Evolutionary conservation across 37 sponge, comb jelly and placozoan species (phyloP), one percentile per base, ranked within the genome.

Genomic region (Hexactinellida sp.): DNA sequence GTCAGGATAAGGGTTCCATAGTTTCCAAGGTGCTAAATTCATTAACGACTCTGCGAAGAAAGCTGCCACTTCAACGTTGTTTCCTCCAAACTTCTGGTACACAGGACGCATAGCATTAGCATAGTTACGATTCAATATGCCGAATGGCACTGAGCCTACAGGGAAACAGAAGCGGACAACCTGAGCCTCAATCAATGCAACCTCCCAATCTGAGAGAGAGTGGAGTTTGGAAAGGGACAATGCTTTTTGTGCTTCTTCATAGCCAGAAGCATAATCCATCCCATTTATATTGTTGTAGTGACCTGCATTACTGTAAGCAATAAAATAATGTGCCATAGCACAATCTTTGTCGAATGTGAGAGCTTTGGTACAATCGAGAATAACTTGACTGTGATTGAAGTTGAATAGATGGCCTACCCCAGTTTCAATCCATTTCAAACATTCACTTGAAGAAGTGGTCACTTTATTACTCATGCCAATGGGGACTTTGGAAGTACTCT

Each of bases 21-120:
- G 47, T 36, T 54, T 82, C 91, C 91, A 91, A 35, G 91, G 91
- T 19, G 89, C 89, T 36, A 91, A 41, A 82, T 85, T 86, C 91
- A 91, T 91, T 89, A 91, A 55, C 0, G 91, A 88, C 85, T 91
- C 91, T 0, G 89, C 91, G 86, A 89, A 91, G 84, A 91, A 54
- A 28, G 89, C 83, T 28, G 91, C 87, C 55, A 91, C 86, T 37
- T 86, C 89, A 3, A 76, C 82, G 52, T 91, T 84, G 39, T 83
- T 37, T 82, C 36, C 84, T 5, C 86, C 91, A 63, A 83, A 91
- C 19, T 88, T 91, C 32, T 88, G 52, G 54, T 91, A 91, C 82
- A 91, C 91, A 0, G 52, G n/a, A 0, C 91, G 86, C 91, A 91
- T 91, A 28, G 83, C 86, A 28, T 54, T 86, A 76, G 83, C 85